Evolutionary conservation across 2,888 invertebrate species (phyloP).

Genomic region (Ectemnius continuus): DNA sequence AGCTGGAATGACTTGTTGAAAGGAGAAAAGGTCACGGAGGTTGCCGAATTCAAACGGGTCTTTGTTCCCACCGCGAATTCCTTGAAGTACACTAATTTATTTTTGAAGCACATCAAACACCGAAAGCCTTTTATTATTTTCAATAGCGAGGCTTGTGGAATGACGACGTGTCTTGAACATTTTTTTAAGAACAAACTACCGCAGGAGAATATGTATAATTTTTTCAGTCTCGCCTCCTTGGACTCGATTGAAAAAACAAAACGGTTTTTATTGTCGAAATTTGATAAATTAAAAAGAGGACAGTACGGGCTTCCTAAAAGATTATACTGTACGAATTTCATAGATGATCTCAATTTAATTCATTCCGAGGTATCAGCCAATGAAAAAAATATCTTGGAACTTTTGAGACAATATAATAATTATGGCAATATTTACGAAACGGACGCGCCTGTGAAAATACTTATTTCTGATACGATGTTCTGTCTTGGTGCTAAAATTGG

Average conservation of each 20-base stretch:
- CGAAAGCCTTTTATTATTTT: conserved; percentile 80
- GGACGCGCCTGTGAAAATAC: conserved; percentile 80
- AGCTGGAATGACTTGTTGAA: conserved; percentile 81
- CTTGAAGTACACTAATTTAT: conserved; percentile 79
- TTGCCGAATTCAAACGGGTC: conserved; percentile 61
- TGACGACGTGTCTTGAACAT: conserved; percentile 81
- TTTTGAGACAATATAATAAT: conserved; percentile 83
- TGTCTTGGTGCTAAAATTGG: conserved; percentile 81
- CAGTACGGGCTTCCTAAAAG: conserved; percentile 81
- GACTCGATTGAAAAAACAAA: conserved; percentile 80
- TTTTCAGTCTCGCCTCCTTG: conserved; percentile 80
- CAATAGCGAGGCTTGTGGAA: conserved; percentile 83
- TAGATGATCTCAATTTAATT: conserved; percentile 83
- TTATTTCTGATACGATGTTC: conserved; percentile 80
- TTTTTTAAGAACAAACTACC: conserved; percentile 78
- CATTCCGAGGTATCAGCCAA: conserved; percentile 79
- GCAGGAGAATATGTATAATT: conserved; percentile 78
- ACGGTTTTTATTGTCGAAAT: conserved; percentile 78
- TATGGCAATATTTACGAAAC: conserved; percentile 82
- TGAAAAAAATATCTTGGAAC: conserved; percentile 80
- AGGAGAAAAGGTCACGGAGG: conserved; percentile 74
- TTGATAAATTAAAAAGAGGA: conserved; percentile 79
- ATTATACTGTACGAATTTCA: conserved; percentile 81
- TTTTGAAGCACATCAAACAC: conserved; percentile 80
- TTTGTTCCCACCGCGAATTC: conserved; percentile 82